Evolutionary conservation across 2,113 vertebrate genomes (phyloP).

Genomic region (Apeltes quadracus): DNA sequence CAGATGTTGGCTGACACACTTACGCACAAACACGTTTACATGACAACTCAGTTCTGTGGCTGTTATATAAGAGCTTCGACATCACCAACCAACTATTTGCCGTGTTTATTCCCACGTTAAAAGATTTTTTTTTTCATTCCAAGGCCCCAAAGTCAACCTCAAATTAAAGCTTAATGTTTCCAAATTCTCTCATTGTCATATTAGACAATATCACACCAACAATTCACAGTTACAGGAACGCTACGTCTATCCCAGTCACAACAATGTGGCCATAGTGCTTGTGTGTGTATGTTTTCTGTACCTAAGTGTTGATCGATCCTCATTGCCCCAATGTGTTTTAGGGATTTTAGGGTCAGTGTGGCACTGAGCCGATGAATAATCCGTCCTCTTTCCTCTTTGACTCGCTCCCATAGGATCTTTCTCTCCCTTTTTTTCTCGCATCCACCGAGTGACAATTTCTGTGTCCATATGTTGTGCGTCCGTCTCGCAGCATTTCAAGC

Average conservation of each 20-base stretch:
- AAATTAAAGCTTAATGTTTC: background rate
- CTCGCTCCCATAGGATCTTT: constrained; percentile 11
- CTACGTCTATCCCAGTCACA: background rate
- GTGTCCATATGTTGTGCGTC: constrained; percentile 1
- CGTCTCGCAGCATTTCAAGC: constrained; percentile 90
- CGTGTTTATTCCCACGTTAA: background rate
- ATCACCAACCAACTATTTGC: background rate
- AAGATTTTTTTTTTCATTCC: no score
- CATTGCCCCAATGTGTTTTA: constrained; percentile 52
- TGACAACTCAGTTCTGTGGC: constrained; percentile 1
- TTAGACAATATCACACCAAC: background rate
- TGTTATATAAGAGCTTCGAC: constrained; percentile 13
- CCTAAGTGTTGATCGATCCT: constrained; percentile 50
- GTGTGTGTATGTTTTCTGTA: constrained; percentile 8
- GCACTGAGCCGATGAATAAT: constrained; percentile 38
- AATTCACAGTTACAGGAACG: background rate
- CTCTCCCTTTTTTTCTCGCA: background rate
- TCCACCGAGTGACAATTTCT: background rate
- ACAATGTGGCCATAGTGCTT: background rate
- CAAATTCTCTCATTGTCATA: background rate
- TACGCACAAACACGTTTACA: constrained; percentile 12
- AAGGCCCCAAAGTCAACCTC: background rate
- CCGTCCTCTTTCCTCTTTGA: constrained; percentile 21
- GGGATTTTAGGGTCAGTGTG: constrained; percentile 50
- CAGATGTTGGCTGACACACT: constrained; percentile 65